Evolutionary conservation across 2,888 invertebrate genomes (phyloP), one percentile per base, ranked within the genome.

Genomic region (Ormyrus thymus): DNA sequence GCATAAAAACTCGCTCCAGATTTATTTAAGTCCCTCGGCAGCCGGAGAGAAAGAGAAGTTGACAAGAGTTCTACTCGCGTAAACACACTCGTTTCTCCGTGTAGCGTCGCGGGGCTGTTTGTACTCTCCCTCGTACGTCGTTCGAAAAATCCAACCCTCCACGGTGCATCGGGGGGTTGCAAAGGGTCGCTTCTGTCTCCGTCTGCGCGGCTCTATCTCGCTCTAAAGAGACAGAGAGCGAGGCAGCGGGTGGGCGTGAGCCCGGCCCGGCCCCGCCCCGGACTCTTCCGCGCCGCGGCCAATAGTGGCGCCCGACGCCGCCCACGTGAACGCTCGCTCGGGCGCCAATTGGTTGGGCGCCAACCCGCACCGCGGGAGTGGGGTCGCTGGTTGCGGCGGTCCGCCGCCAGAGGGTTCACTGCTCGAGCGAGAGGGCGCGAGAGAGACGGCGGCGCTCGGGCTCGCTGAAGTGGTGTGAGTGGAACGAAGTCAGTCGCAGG

Each of bases 331-430:
- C 72, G 10, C 13, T 29, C 29, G 13, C 50, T 15, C 48, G 7
- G 46, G 1, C 46, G 45, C 15, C 58, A 6, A 76, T 76, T 80
- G 79, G 79, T 8, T 55, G 69, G 43, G 50, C 74, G 78, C 43
- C 77, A 72, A 48, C 53, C 13, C 53, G 76, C 45, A 6, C 8
- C 7, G 29, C 29, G 50, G 65, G 71, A 77, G 69, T 74, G 81
- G 81, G 81, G 66, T 78, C 66, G 62, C 86, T 89, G 90, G 90
- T 92, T 91, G 91, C 91, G 91, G 1, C 88, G 90, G 90, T 91
- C 91, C 83, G 90, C 91, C 89, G 84, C 90, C 87, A 89, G 91
- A 89, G 87, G 91, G 89, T 46, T 58, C 76, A 10, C 70, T 58
- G 75, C 68, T 62, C 74, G 70, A 85, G 84, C 88, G 84, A 90